Conservation (phyloP, 2,113 vertebrate species). For the Nothocercus nigrocapillus region DNA sequence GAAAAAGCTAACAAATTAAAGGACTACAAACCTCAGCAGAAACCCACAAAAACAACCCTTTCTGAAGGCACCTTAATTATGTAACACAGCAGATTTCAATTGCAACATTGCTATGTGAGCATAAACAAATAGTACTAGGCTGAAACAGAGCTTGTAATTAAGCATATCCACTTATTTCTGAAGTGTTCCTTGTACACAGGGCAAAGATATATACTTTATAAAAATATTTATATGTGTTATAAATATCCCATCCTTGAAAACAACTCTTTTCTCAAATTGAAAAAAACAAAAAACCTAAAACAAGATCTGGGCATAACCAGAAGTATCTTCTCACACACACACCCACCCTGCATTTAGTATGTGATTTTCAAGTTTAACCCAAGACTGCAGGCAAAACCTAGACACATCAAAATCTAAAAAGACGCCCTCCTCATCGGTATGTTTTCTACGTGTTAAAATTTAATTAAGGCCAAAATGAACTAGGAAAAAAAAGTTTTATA, state of each 20-base stretch:
- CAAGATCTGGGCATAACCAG: not conserved
- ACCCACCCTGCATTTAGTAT: not conserved
- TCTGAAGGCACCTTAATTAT: not conserved
- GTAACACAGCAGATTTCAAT: not conserved
- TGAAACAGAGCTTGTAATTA: not conserved
- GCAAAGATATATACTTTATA: not conserved
- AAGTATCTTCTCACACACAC: too few species aligned
- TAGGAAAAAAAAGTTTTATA: not conserved
- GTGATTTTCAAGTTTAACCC: not conserved
- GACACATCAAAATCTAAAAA: not conserved
- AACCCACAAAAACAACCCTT: not conserved
- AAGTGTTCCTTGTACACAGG: not conserved
- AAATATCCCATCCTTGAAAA: not conserved
- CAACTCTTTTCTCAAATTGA: not conserved
- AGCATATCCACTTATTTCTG: not conserved
- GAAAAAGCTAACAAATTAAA: not conserved
- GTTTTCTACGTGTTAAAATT: not conserved
- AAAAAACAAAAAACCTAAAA: not conserved
- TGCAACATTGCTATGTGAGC: not conserved
- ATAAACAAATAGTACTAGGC: not conserved
- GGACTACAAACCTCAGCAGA: not conserved
- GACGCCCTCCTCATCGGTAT: fast-evolving
- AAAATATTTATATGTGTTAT: too few species aligned
- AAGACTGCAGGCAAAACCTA: not conserved
- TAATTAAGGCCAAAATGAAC: not conserved